Evolutionary conservation across 35 echinoderm and acorn worm genomes (phyloP).

Genomic region (Eucidaris tribuloides): DNA sequence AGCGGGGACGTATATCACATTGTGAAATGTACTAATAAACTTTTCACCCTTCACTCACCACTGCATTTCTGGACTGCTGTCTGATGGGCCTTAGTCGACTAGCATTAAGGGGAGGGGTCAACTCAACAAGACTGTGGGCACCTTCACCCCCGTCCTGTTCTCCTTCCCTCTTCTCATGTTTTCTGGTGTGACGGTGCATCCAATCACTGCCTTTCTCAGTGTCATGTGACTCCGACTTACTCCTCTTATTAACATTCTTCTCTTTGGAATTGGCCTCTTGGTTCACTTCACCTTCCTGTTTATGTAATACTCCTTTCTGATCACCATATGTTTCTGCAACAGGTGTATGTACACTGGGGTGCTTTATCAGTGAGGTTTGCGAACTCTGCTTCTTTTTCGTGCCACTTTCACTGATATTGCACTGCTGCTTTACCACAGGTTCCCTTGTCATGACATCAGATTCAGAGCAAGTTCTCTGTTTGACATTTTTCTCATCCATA

Average conservation of each 20-base stretch:
- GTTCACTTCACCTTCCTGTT: too few species aligned
- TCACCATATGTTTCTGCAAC: too few species aligned
- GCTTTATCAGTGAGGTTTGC: not conserved
- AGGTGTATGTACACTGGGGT: not conserved
- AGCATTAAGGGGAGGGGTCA: conserved; percentile 90
- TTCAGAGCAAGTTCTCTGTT: too few species aligned
- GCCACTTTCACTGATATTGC: too few species aligned
- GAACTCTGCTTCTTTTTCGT: not conserved
- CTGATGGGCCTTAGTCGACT: conserved; percentile 85
- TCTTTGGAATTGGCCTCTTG: not conserved
- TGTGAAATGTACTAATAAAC: too few species aligned
- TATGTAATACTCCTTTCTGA: too few species aligned
- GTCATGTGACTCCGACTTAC: not conserved
- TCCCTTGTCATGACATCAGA: too few species aligned
- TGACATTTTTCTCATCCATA: too few species aligned
- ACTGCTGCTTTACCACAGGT: too few species aligned
- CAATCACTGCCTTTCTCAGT: not conserved
- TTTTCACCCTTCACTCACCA: too few species aligned
- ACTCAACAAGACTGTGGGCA: conserved; percentile 41
- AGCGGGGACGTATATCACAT: too few species aligned
- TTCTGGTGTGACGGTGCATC: conserved; percentile 47
- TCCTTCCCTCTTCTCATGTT: conserved; percentile 69
- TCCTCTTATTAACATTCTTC: not conserved
- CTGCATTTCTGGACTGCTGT: conserved; percentile 90
- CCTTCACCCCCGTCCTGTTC: too few species aligned